These are phyloP conservation scores for Lasaia peninsularis DNA, from an alignment of 1,140 invertebrate genomes.

Conservation along the genomic window DNA sequence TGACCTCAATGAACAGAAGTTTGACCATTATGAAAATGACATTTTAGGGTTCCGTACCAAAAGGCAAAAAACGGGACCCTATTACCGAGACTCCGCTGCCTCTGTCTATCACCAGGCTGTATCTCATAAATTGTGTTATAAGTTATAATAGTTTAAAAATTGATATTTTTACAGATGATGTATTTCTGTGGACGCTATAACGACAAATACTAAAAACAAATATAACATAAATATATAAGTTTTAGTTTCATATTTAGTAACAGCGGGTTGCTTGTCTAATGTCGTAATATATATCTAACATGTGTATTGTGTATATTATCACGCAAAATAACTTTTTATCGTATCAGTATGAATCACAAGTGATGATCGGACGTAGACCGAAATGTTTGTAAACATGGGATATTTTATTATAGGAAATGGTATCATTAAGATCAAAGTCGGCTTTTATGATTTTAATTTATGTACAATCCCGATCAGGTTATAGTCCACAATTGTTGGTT, in stretches of 20 bases:
- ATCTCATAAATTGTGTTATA: no score
- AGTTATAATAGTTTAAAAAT: no score
- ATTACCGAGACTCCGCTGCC: no score
- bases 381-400: constrained; percentile 62
- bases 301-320: neutral
- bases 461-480: neutral
- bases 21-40: neutral
- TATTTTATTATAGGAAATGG: constrained; percentile 3
- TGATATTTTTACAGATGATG: no score
- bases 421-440: neutral
- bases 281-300: no score
- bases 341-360: constrained; percentile 15
- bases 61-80: no score
- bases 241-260: no score
- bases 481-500: no score
- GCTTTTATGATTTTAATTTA: neutral
- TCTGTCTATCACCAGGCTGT: no score
- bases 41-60: neutral
- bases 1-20: neutral
- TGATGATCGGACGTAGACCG: constrained; percentile 48
- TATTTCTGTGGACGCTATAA: no score
- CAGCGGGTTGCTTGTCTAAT: neutral
- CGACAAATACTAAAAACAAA: no score
- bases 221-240: no score
- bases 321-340: neutral